These are phyloP conservation scores for Periphyllus acericola DNA, from an alignment of 2,888 invertebrate species.

Conservation along the genomic window DNA sequence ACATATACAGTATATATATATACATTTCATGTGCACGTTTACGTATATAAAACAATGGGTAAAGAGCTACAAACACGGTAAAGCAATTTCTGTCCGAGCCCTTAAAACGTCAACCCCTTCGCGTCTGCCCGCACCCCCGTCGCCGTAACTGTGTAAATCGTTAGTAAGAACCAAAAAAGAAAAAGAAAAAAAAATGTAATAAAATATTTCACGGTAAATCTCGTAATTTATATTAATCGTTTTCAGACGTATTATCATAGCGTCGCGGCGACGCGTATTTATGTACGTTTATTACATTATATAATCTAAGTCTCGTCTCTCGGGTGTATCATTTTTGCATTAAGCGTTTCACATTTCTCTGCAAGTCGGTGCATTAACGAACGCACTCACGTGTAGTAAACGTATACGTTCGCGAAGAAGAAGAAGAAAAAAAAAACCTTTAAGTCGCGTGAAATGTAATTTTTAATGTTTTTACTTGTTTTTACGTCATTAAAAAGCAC, in stretches of 20 bases:
- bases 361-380: not conserved
- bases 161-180: too few relatives aligned
- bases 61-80: not conserved
- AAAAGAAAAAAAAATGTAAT: not conserved
- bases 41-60: not conserved
- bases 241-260: not conserved
- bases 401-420: not conserved
- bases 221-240: constrained; percentile 3
- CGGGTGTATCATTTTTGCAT: not conserved
- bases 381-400: not conserved
- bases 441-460: not conserved
- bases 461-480: constrained; percentile 11
- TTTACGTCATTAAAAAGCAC: not conserved
- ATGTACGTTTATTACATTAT: not conserved
- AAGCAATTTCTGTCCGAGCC: not conserved
- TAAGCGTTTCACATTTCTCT: constrained; percentile 18
- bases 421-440: constrained; percentile 7
- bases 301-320: not conserved
- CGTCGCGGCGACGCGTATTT: not conserved
- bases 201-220: not conserved
- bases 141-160: not conserved
- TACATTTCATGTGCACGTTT: too few relatives aligned
- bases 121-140: not conserved
- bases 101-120: not conserved
- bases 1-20: too few relatives aligned